phyloP scores from a whole-genome alignment of 2,888 invertebrate genomes.

The Papilio gigon region DNA sequence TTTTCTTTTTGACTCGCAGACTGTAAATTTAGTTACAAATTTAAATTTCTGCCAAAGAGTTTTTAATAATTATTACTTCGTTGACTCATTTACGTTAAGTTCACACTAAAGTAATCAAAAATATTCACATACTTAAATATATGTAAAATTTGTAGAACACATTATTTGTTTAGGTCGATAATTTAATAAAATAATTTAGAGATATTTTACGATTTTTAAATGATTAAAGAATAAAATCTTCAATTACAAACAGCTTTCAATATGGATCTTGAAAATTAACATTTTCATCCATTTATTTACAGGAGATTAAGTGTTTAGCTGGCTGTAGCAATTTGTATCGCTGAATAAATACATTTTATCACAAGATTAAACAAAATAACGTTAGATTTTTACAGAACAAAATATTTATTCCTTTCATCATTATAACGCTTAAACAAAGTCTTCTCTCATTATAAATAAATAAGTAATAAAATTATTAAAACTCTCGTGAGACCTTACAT shows the following conservation, averaged over 20 bases:
- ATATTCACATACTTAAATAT: neutral
- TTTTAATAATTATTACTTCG: neutral
- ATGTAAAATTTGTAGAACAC: neutral
- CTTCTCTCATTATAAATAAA: too few relatives aligned
- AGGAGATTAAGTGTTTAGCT: constrained; percentile 18
- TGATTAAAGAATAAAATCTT: neutral
- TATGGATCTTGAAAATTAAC: constrained; percentile 21
- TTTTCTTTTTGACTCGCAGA: too few relatives aligned
- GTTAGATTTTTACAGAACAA: neutral
- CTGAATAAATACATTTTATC: constrained; percentile 7
- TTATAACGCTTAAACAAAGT: too few relatives aligned
- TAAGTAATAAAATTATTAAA: too few relatives aligned
- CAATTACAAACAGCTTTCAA: constrained; percentile 20
- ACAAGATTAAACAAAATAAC: neutral
- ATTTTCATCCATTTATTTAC: constrained; percentile 30
- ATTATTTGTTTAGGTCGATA: neutral
- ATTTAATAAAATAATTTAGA: neutral
- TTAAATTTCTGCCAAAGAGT: neutral
- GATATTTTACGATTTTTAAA: neutral
- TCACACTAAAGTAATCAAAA: neutral
- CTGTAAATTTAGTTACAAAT: too few relatives aligned
- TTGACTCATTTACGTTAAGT: neutral
- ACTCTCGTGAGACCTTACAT: too few relatives aligned
- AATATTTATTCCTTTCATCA: too few relatives aligned
- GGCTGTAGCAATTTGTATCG: constrained; percentile 13